Conservation (phyloP, 2,888 invertebrate genomes). For the Drosophila nigricruria region DNA sequence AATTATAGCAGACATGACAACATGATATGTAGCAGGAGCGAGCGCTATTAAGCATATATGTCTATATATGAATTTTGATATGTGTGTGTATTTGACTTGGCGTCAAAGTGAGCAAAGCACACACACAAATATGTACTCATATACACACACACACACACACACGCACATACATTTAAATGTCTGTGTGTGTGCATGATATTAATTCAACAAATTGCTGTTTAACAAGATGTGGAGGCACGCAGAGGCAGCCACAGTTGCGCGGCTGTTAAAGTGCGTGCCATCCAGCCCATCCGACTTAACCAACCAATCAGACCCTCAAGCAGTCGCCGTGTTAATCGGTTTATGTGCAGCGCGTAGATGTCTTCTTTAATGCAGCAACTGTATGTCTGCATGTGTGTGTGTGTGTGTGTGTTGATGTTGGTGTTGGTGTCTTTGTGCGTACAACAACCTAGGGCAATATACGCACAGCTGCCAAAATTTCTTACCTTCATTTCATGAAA, state of each 20-base stretch:
- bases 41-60: slow-evolving; percentile 53
- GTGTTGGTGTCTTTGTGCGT: slow-evolving; percentile 45
- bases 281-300: neutral
- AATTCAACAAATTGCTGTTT: slow-evolving; percentile 81
- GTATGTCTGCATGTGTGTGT: slow-evolving; percentile 13
- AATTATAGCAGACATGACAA: slow-evolving; percentile 56
- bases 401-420: slow-evolving; percentile 27
- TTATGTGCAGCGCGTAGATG: slow-evolving; percentile 78
- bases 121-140: slow-evolving; percentile 21
- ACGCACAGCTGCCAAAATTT: slow-evolving; percentile 81
- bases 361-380: slow-evolving; percentile 75
- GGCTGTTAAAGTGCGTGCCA: slow-evolving; percentile 59
- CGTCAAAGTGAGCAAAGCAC: slow-evolving; percentile 77
- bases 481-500: slow-evolving; percentile 80
- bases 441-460: slow-evolving; percentile 76
- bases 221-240: slow-evolving; percentile 67
- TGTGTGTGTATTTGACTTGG: slow-evolving; percentile 69
- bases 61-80: slow-evolving; percentile 11
- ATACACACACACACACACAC: neutral
- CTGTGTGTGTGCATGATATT: slow-evolving; percentile 61
- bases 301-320: slow-evolving; percentile 39
- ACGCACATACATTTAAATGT: neutral
- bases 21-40: slow-evolving; percentile 35
- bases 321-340: slow-evolving; percentile 75
- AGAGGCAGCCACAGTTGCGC: slow-evolving; percentile 67